Conservation (phyloP, 2,888 invertebrate genomes). For the Heteromurus nitidus region DNA sequence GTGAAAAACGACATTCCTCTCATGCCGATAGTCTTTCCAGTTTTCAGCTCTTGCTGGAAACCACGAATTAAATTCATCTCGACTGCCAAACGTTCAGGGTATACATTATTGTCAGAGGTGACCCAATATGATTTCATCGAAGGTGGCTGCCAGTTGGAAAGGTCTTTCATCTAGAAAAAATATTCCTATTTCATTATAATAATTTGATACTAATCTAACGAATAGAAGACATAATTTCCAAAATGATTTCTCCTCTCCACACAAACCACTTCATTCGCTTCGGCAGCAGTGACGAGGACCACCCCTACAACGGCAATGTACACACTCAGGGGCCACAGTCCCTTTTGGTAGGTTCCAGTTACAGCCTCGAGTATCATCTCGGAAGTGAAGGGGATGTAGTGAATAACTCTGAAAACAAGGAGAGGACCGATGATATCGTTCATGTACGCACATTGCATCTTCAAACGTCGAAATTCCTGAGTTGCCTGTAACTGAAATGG, state of each 20-base stretch:
- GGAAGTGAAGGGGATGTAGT: background rate
- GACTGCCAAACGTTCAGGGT: background rate
- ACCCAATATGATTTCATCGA: background rate
- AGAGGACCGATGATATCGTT: background rate
- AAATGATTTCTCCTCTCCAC: too few species aligned
- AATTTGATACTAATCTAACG: background rate
- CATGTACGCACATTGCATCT: background rate
- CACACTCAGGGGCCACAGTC: background rate
- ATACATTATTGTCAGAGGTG: background rate
- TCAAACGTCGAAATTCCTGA: background rate
- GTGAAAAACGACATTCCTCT: conserved; percentile 7
- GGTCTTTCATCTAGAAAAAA: background rate
- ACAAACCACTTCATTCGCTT: background rate
- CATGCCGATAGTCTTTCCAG: background rate
- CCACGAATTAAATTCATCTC: background rate
- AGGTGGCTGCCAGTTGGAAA: background rate
- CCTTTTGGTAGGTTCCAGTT: background rate
- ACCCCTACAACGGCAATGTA: background rate
- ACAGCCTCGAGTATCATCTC: background rate
- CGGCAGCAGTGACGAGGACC: background rate
- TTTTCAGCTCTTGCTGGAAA: background rate
- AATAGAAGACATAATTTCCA: too few species aligned
- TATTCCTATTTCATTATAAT: background rate
- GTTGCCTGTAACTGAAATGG: background rate
- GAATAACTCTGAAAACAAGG: background rate